Base-by-base conservation (phyloP, 2,113 vertebrate species). In the Talpa occidentalis region DNA sequence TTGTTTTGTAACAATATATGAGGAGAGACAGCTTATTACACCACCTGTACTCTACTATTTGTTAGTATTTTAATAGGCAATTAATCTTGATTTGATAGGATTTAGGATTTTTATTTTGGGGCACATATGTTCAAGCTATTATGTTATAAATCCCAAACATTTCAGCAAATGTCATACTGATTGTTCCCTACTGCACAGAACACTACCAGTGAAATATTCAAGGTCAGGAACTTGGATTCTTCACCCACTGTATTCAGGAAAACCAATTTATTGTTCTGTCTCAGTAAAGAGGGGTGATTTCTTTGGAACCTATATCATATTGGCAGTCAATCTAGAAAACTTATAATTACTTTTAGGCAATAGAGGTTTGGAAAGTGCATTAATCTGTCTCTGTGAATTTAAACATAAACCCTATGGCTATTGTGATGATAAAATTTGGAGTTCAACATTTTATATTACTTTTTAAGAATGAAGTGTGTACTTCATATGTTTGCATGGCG, bases 21-120 rank as follows among this genome's bases (percentile, higher is more conserved):
- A 94, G 82, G 62, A 82, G 40, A 89, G 96, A 84, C 6, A 87
- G 79, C 80, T 93, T 97, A 90, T 96, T 94, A 95, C 92, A 79
- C 98, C 97, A 98, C 98, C 98, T 98, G 98, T 96, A 90, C 94
- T 74, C 73, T 84, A 64, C 94, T 96, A 70, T 92, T 97, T 96
- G 91, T 73, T 80, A 96, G 97, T 96, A 79, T 96, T 98, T 98
- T 98, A 98, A 98, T 98, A 97, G 97, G 98, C 97, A 96, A 98
- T 99, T 98, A 98, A 99, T 99, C 98, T 98, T 98, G 98, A 98
- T 98, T 98, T 98, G 97, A 97, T 98, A 94, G 97, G 97, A 94
- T 97, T 98, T 98, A 97, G 97, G 97, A 97, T 97, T 84, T 97
- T 96, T 97, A 82, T 94, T 98, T 98, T 97, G 97, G 98, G 98